A percentile compares a stretch with the other conserved stretches of the same genome.
These are phyloP conservation scores for Pangasius krempfi DNA, from an alignment of 2,797 vertebrate genomes.

Conservation along the genomic window DNA sequence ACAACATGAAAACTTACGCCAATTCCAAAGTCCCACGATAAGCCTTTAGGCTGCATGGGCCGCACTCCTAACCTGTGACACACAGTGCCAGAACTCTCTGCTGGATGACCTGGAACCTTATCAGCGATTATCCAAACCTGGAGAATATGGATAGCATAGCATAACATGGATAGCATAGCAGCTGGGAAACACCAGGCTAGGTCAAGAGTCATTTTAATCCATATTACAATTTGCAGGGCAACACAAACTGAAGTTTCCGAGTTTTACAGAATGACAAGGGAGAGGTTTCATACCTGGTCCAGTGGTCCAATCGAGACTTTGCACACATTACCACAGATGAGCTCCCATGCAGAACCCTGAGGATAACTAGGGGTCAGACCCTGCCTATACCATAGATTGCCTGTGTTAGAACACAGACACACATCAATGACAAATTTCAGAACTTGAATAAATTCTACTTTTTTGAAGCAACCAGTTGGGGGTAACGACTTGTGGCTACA, in stretches of 20 bases:
- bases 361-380: constrained; percentile 95
- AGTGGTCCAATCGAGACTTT: constrained; percentile 91
- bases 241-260: not conserved
- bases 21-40: constrained; percentile 93
- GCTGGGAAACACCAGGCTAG: not conserved
- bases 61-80: constrained; percentile 87
- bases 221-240: not conserved
- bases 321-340: constrained; percentile 90
- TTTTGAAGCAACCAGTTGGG: not conserved
- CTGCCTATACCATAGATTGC: constrained; percentile 93
- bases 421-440: not conserved
- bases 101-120: constrained; percentile 86
- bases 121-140: constrained; percentile 96
- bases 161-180: not conserved
- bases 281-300: constrained; percentile 84
- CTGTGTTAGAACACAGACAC: constrained; percentile 65
- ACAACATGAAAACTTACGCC: constrained; percentile 78
- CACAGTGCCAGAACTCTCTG: constrained; percentile 85
- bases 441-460: not conserved
- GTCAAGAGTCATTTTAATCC: not conserved
- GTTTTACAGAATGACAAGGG: not conserved
- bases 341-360: constrained; percentile 92
- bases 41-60: constrained; percentile 87
- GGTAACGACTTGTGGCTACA: not conserved
- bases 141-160: constrained; percentile 32